Evolutionary conservation across 2,113 vertebrate species (phyloP), one percentile per base, ranked within the genome.

Genomic region (Hippocampus barbouri): DNA sequence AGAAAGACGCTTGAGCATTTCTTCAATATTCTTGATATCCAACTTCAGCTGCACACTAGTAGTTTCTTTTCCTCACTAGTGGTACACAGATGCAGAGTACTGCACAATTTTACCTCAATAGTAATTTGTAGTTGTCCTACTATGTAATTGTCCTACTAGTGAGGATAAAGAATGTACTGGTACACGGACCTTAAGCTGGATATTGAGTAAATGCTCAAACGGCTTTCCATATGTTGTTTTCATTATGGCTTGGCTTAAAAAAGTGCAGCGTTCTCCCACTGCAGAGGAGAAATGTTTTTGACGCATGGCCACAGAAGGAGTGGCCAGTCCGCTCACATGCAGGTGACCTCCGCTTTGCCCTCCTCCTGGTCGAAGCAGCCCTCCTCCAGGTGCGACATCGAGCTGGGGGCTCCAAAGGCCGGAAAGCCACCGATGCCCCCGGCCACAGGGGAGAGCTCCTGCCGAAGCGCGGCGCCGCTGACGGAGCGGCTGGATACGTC

Each of bases 281-380:
- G 38, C 5, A 16, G 23, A 60, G 14, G 14, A 16, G 21, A 51
- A 7, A 27, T 21, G 18, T 64, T 4, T 51, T 0, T 3, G 70
- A 56, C 15, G 12, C 3, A 59, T 34, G 30, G 27, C 14, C 4
- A 38, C 34, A 43, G 30, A 49, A 20, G 10, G 4, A 68, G 45
- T 76, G 7, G 12, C 66, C 51, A 70, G 62, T 57, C 57, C 40
- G 6, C 25, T 96, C 84, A 99, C 91, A 99, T 98, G 62, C 96
- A 99, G 0, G 97, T 99, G 86, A 99, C 96, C 85, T 98, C 94
- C 5, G 94, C 94, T n/a, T 93, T 94, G 34, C 94, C 96, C 21
- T 99, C 97, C 15, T 99, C 96, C 76, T 95, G 96, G 70, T 98
- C 97, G 20, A 95, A 92, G 61, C 94, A 94, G 21, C 93, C 94